Conservation (phyloP, 1,140 invertebrate genomes). For the Aphaenogaster floridana region DNA sequence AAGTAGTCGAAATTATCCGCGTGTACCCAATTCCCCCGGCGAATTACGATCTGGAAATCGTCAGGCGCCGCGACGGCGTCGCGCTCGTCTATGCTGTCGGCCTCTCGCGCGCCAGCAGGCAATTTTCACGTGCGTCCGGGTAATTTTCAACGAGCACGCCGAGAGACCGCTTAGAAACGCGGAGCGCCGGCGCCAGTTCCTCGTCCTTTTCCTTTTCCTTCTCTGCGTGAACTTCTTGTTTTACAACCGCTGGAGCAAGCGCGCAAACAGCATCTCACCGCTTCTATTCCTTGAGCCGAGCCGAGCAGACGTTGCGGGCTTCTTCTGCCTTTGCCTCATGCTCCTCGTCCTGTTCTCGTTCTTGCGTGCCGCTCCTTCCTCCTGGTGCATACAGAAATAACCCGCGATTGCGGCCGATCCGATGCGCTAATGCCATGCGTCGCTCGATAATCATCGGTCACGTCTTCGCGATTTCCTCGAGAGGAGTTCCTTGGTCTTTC, state of each 20-base stretch:
- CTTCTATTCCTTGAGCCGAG: slow-evolving; percentile 64
- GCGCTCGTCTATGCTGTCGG: slow-evolving; percentile 47
- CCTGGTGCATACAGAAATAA: slow-evolving; percentile 65
- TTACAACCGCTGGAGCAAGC: slow-evolving; percentile 55
- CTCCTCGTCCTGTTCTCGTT: slow-evolving; percentile 43
- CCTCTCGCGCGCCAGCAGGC: slow-evolving; percentile 60
- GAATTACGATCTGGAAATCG: slow-evolving; percentile 64
- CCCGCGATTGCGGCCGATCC: slow-evolving; percentile 60
- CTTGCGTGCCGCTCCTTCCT: slow-evolving; percentile 28
- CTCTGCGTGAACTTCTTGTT: slow-evolving; percentile 47
- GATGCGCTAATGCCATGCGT: slow-evolving; percentile 38
- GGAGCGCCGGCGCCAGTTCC: slow-evolving; percentile 75
- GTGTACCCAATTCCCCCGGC: slow-evolving; percentile 45
- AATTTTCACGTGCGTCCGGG: slow-evolving; percentile 78
- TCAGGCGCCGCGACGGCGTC: slow-evolving; percentile 33
- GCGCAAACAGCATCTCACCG: slow-evolving; percentile 16
- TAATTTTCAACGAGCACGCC: slow-evolving; percentile 74
- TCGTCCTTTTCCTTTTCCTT: slow-evolving; percentile 73
- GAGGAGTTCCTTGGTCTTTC: not conserved
- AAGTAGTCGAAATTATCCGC: slow-evolving; percentile 47
- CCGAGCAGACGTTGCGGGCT: slow-evolving; percentile 58
- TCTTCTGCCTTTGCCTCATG: slow-evolving; percentile 54
- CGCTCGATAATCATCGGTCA: slow-evolving; percentile 70
- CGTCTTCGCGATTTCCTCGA: slow-evolving; percentile 63
- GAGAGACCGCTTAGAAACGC: slow-evolving; percentile 72